A percentile compares a stretch with the other conserved stretches of the same genome.
Conservation (phyloP, 2,113 vertebrate species). For the Cromileptes altivelis region DNA sequence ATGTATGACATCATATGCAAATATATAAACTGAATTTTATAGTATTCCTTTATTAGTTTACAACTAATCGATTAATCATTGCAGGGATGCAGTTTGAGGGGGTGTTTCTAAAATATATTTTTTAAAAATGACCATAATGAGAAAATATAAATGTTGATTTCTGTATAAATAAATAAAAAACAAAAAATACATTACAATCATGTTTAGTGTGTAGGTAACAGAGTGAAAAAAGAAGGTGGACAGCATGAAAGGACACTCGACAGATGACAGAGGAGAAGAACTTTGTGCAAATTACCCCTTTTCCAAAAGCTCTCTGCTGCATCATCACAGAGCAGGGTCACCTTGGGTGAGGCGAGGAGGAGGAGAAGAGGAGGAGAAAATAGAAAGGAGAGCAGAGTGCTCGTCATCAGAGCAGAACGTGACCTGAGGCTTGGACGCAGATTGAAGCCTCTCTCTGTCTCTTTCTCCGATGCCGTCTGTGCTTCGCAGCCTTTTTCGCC, state of each 20-base stretch:
- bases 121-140: not conserved
- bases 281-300: not conserved
- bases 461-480: slow-evolving; percentile 37
- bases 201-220: not conserved
- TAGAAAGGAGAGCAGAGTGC: slow-evolving; percentile 53
- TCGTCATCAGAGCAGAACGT: slow-evolving; percentile 68
- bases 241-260: not conserved
- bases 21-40: too few relatives aligned
- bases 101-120: not conserved
- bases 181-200: too few relatives aligned
- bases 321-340: slow-evolving; percentile 44
- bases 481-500: slow-evolving; percentile 39
- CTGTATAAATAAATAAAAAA: not conserved
- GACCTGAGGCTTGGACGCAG: slow-evolving; percentile 60
- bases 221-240: not conserved
- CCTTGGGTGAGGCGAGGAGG: slow-evolving; percentile 44
- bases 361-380: slow-evolving; percentile 42
- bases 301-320: slow-evolving; percentile 26
- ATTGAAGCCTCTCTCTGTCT: slow-evolving; percentile 36
- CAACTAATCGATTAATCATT: too few relatives aligned
- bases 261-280: not conserved
- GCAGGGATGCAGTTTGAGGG: too few relatives aligned
- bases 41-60: too few relatives aligned
- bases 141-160: not conserved
- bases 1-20: too few relatives aligned